Evolutionary conservation across 2,888 invertebrate species (phyloP).

Genomic region (Andrena flavipes): DNA sequence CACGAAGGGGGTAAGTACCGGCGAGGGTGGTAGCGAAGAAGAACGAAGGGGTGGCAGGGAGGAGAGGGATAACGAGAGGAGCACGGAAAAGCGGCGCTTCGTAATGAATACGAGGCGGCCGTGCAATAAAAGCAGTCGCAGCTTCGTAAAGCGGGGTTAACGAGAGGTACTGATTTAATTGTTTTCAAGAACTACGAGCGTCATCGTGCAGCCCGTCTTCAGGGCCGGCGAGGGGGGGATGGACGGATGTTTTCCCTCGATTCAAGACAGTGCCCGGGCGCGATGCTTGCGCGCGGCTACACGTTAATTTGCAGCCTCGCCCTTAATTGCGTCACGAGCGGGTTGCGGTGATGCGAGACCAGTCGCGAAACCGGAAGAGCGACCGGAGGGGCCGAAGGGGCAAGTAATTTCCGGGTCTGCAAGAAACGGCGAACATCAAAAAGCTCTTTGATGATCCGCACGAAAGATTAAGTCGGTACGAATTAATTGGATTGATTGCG

Average conservation of each 20-base stretch:
- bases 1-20: background rate
- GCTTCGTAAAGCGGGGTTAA: conserved; percentile 43
- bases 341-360: background rate
- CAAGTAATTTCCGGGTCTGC: conserved; percentile 37
- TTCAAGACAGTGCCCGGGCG: background rate
- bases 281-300: background rate
- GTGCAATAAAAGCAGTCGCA: conserved; percentile 26
- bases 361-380: background rate
- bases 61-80: conserved; percentile 5
- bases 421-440: conserved; percentile 31
- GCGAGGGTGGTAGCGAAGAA: background rate
- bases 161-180: conserved; percentile 55
- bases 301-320: conserved; percentile 19
- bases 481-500: conserved; percentile 52
- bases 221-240: background rate
- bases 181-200: conserved; percentile 47
- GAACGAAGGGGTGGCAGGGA: background rate
- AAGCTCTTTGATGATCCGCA: conserved; percentile 35
- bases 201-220: conserved; percentile 18
- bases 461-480: conserved; percentile 39
- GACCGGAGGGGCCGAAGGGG: background rate
- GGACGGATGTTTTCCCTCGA: background rate
- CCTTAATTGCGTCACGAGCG: conserved; percentile 23
- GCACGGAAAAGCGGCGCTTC: conserved; percentile 22
- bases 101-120: conserved; percentile 12